phyloP scores from a whole-genome alignment of 2,888 invertebrate species.

The Asteroscopus sphinx region DNA sequence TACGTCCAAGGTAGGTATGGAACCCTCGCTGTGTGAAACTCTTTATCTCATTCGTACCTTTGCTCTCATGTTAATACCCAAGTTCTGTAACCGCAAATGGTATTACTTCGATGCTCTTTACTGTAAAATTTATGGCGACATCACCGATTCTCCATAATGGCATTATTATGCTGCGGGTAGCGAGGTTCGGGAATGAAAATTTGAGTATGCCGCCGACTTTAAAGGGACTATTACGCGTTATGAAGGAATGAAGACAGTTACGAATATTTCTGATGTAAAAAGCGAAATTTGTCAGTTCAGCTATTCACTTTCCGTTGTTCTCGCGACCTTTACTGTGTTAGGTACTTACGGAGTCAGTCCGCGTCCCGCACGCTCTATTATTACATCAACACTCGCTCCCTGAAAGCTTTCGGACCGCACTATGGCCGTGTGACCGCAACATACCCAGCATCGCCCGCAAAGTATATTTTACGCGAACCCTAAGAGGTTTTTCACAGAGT shows the following conservation, averaged over 20 bases:
- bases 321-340: constrained; percentile 10
- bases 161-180: constrained; percentile 66
- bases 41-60: constrained; percentile 24
- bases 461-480: constrained; percentile 56
- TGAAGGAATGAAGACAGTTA: constrained; percentile 53
- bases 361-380: constrained; percentile 47
- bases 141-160: constrained; percentile 69
- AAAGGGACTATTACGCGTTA: constrained; percentile 53
- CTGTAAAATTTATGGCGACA: constrained; percentile 69
- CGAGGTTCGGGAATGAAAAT: constrained; percentile 65
- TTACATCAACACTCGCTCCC: constrained; percentile 57
- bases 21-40: no score
- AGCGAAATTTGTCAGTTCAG: constrained; percentile 24
- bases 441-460: constrained; percentile 53
- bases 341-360: constrained; percentile 38
- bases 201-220: constrained; percentile 59
- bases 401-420: constrained; percentile 60
- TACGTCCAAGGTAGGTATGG: no score
- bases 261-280: constrained; percentile 37
- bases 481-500: constrained; percentile 45
- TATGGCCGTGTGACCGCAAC: constrained; percentile 58
- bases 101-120: constrained; percentile 64
- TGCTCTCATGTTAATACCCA: constrained; percentile 44
- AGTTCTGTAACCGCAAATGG: constrained; percentile 55
- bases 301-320: constrained; percentile 26